Evolutionary conservation across 2,888 invertebrate genomes (phyloP), one percentile per base, ranked within the genome.

Genomic region (Pachycephus smyrnensis): DNA sequence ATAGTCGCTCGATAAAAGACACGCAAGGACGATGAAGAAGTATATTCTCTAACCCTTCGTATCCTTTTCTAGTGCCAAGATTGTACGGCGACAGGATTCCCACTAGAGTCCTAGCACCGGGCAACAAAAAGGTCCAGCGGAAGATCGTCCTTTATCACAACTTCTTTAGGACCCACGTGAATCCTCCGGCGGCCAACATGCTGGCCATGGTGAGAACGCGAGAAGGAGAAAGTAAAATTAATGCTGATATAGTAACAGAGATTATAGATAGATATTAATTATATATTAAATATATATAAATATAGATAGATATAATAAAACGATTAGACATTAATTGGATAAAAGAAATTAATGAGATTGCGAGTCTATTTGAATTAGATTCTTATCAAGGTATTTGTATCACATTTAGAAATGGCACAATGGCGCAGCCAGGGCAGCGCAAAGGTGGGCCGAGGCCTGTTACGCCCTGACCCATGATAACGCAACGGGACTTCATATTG

Each of bases 151-250:
- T 94, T 33, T 95, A 95, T 85, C 96, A 96, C 90, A 96, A 97
- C 89, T 95, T 94, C 89, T 96, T 96, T 89, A 93, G 97, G 76
- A 94, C 95, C 3, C 94, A 94, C 91, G 96, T 96, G 40, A 92
- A 93, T 79, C 97, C 97, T 0, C 92, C 94, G 68, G 96, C 96
- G 30, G 93, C 96, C n/a, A 96, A 97, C 90, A 97, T 97, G 96
- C 92, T 96, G 35, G 92, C 94, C 85, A 95, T 97, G 96, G 96
- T 96, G 92, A 92, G 92, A 86, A 81, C 77, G 55, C 9, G 55
- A 23, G 23, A 55, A 55, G 2, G 55, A 55, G 23, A 55, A 55
- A 55, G 23, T 55, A 55, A 55, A 55, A 23, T 55, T 55, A 2
- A 23, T 55, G 23, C 55, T 23, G 55, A 55, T 15, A 55, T 15